Evolutionary conservation across 2,113 vertebrate species (phyloP).

Genomic region (Aythya baeri): DNA sequence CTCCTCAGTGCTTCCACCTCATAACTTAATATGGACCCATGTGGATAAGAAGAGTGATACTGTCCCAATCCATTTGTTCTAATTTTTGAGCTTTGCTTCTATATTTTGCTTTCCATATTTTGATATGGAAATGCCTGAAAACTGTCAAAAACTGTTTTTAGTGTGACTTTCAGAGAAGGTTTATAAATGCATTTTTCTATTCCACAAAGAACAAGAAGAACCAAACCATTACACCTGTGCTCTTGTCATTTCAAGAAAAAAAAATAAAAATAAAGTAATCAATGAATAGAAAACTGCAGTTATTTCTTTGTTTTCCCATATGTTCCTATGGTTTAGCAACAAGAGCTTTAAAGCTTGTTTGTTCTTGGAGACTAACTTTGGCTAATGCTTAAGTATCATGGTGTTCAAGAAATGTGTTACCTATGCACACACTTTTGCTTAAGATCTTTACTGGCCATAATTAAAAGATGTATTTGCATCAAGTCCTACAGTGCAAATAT

Average conservation of each 20-base stretch:
- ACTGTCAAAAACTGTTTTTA: background rate
- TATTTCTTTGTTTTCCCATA: background rate
- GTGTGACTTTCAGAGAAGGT: background rate
- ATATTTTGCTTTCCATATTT: background rate
- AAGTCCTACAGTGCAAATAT: background rate
- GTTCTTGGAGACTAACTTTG: background rate
- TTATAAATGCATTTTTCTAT: background rate
- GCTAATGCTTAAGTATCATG: background rate
- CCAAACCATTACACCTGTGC: background rate
- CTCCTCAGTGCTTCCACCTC: background rate
- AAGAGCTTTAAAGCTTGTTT: background rate
- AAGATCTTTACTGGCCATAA: background rate
- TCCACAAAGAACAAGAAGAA: background rate
- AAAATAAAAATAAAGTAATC: background rate
- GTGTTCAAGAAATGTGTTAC: background rate
- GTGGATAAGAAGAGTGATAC: background rate
- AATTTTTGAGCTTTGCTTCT: background rate
- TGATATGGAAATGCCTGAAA: background rate
- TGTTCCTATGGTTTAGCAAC: background rate
- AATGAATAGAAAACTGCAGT: background rate
- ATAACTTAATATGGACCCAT: background rate
- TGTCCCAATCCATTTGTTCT: background rate
- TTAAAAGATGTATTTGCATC: background rate
- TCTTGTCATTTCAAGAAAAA: background rate
- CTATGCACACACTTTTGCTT: background rate